phyloP scores from a whole-genome alignment of 2,888 invertebrate genomes.

The Ectemnius continuus region DNA sequence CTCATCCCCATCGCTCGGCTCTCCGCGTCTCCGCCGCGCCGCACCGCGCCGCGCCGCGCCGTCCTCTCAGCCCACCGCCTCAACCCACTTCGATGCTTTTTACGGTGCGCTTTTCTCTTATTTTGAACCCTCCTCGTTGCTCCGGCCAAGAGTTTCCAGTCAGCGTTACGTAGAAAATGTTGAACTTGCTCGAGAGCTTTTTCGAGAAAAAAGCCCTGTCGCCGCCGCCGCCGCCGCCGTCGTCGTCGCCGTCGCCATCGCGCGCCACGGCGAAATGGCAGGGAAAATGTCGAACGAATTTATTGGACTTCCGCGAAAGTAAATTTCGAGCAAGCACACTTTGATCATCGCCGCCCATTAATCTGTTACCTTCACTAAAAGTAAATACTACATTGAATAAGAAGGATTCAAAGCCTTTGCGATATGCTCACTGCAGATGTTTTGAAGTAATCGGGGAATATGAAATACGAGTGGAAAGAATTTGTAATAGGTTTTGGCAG shows the following conservation, averaged over 20 bases:
- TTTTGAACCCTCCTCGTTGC: slow-evolving; percentile 64
- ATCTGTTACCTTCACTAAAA: too few relatives aligned
- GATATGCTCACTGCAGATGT: too few relatives aligned
- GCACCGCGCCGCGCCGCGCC: too few relatives aligned
- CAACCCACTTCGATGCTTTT: slow-evolving; percentile 69
- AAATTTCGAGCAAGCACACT: slow-evolving; percentile 16
- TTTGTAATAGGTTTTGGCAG: too few relatives aligned
- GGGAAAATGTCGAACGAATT: slow-evolving; percentile 51
- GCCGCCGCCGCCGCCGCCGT: too few relatives aligned
- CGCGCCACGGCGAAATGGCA: slow-evolving; percentile 42
- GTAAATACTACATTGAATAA: too few relatives aligned
- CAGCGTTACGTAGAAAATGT: slow-evolving; percentile 65
- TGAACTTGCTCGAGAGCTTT: slow-evolving; percentile 54
- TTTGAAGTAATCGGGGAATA: too few relatives aligned
- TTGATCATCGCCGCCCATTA: too few relatives aligned
- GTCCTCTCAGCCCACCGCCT: slow-evolving; percentile 43
- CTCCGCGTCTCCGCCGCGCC: neutral
- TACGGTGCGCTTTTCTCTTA: slow-evolving; percentile 59
- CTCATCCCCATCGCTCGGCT: slow-evolving; percentile 55
- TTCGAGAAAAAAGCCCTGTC: slow-evolving; percentile 29
- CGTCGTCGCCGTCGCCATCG: slow-evolving; percentile 16
- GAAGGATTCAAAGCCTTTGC: too few relatives aligned
- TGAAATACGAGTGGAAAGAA: too few relatives aligned
- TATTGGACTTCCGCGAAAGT: slow-evolving; percentile 34
- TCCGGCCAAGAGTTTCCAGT: slow-evolving; percentile 61